Percentiles rank a stretch among this genome's conserved stretches.
Evolutionary conservation across 1,140 invertebrate species (phyloP).

Genomic region (Stegodyphus mimosarum): DNA sequence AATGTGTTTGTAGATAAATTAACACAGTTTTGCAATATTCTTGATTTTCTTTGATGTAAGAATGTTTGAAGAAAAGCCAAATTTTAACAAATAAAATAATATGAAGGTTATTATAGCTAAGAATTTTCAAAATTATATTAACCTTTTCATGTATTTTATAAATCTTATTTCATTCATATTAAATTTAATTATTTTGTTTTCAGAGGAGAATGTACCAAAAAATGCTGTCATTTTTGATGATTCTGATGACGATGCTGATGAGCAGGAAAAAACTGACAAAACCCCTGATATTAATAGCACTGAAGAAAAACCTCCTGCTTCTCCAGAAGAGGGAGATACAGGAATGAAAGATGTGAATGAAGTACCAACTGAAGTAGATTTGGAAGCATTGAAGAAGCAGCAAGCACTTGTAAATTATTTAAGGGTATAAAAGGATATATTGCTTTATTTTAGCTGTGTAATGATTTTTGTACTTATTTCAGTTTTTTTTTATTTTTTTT

Average conservation of each 20-base stretch:
- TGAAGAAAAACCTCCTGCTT: slow-evolving; percentile 60
- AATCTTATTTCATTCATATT: no score
- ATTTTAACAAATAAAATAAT: no score
- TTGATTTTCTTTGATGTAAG: no score
- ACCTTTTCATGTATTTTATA: no score
- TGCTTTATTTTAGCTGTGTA: no score
- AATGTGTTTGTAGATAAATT: no score
- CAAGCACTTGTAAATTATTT: slow-evolving; percentile 68
- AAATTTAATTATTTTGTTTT: background rate
- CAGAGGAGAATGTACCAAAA: background rate
- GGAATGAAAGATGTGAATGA: slow-evolving; percentile 25
- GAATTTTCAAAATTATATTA: no score
- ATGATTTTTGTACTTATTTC: no score
- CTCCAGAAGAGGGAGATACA: slow-evolving; percentile 65
- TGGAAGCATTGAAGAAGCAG: slow-evolving; percentile 67
- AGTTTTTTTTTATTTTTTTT: no score
- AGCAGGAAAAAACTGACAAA: slow-evolving; percentile 62
- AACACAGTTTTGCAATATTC: no score
- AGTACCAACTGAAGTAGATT: slow-evolving; percentile 66
- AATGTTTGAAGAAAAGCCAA: no score
- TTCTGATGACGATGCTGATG: slow-evolving; percentile 67
- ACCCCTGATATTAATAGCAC: slow-evolving; percentile 47
- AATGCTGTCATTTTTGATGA: slow-evolving; percentile 45
- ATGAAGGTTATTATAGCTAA: no score
- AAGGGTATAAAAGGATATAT: slow-evolving; percentile 71